Conservation (phyloP, 2,888 invertebrate genomes). For the Trachelus tabidus region DNA sequence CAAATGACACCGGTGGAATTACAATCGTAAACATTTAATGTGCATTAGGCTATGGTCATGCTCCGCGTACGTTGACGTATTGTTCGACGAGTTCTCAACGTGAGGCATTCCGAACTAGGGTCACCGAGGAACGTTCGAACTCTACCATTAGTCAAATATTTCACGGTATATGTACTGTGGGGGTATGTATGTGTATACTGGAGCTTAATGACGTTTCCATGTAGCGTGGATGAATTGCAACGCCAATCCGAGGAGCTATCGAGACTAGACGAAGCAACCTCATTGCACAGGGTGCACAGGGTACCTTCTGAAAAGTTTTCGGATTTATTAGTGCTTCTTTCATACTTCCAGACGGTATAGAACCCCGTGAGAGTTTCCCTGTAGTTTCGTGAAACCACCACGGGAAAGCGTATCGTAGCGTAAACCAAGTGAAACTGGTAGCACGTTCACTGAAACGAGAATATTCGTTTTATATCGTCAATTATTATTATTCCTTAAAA, state of each 20-base stretch:
- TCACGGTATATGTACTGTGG: constrained; percentile 32
- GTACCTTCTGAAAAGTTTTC: neutral
- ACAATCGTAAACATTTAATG: constrained; percentile 25
- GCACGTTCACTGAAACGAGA: no score
- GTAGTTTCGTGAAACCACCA: no score
- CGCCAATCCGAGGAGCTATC: neutral
- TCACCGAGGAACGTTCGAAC: constrained; percentile 31
- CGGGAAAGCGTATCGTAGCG: no score
- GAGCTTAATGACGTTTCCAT: constrained; percentile 49
- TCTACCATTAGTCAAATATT: constrained; percentile 37
- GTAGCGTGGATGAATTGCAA: constrained; percentile 44
- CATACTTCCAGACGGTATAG: neutral
- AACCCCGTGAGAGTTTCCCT: no score
- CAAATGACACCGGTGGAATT: neutral
- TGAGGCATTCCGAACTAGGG: neutral
- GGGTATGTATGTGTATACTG: constrained; percentile 18
- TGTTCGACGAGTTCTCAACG: neutral
- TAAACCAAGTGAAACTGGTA: no score
- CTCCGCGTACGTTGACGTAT: constrained; percentile 31
- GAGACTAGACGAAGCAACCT: neutral
- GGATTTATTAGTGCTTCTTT: neutral
- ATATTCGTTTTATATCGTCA: no score
- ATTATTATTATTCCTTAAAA: no score
- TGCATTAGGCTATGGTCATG: constrained; percentile 38
- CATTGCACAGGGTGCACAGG: neutral